Conservation (phyloP, 2,888 invertebrate species). For the Odontocolon sp. region DNA sequence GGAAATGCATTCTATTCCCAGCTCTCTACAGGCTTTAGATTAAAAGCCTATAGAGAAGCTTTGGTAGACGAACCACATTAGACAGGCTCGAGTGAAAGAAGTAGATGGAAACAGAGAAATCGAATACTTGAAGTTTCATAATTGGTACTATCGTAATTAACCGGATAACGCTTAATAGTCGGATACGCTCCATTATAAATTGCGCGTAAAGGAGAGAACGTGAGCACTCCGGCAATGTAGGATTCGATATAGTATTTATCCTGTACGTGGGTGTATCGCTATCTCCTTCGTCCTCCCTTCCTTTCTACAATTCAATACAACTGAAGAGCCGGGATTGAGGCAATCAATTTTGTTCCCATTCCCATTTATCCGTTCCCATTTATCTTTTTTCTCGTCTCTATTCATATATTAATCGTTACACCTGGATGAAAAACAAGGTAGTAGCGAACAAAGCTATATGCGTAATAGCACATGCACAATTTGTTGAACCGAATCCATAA, state of each 20-base stretch:
- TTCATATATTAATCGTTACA: conserved; percentile 25
- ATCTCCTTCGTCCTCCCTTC: background rate
- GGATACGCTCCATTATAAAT: background rate
- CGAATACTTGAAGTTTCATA: conserved; percentile 19
- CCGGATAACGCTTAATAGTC: background rate
- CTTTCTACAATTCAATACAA: background rate
- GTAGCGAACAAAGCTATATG: background rate
- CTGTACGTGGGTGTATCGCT: conserved; percentile 10
- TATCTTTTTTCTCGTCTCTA: background rate
- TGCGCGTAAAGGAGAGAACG: background rate
- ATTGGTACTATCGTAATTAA: conserved; percentile 35
- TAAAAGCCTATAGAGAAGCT: conserved; percentile 36
- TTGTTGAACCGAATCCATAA: conserved; percentile 50
- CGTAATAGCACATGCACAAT: conserved; percentile 1
- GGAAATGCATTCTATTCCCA: too few species aligned
- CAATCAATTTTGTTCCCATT: conserved; percentile 5
- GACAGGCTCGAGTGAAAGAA: background rate
- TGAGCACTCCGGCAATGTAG: background rate
- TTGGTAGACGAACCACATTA: too few species aligned
- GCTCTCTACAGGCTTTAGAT: conserved; percentile 25
- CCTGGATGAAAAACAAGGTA: background rate
- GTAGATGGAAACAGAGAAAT: too few species aligned
- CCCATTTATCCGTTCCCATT: background rate
- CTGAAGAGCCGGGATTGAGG: background rate
- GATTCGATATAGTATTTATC: conserved; percentile 13